These are phyloP conservation scores for Brachypalpus laphriformis DNA, from an alignment of 2,888 invertebrate species.

Conservation along the genomic window DNA sequence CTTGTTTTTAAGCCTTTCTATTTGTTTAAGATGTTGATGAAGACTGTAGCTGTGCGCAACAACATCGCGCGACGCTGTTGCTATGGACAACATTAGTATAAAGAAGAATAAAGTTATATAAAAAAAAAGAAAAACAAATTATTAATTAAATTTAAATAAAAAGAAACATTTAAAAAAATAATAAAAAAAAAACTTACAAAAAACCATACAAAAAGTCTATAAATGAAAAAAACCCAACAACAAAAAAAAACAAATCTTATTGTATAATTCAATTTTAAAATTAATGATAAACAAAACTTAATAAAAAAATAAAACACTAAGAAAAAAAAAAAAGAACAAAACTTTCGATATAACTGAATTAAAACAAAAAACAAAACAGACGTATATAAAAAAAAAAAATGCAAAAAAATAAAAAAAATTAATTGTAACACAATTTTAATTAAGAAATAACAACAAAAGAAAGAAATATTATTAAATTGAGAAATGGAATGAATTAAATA, in stretches of 20 bases:
- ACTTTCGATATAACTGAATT: constrained; percentile 74
- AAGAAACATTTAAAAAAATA: constrained; percentile 72
- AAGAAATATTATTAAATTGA: constrained; percentile 76
- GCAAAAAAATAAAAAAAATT: constrained; percentile 49
- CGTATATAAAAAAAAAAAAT: constrained; percentile 64
- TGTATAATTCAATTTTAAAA: constrained; percentile 72
- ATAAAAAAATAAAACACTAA: constrained; percentile 77
- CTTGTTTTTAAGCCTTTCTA: constrained; percentile 85
- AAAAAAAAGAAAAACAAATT: constrained; percentile 76
- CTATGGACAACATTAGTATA: constrained; percentile 81
- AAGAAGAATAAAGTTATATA: constrained; percentile 78
- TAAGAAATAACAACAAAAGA: constrained; percentile 70
- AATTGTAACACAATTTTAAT: constrained; percentile 75
- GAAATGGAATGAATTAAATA: constrained; percentile 74
- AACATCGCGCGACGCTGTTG: constrained; percentile 83
- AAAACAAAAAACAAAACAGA: constrained; percentile 73
- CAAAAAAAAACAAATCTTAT: constrained; percentile 69
- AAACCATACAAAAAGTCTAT: constrained; percentile 70
- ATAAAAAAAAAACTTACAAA: constrained; percentile 67
- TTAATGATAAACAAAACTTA: constrained; percentile 75
- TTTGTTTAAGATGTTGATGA: constrained; percentile 84
- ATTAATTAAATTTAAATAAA: constrained; percentile 76
- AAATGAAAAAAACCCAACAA: constrained; percentile 68
- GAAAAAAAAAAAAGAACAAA: constrained; percentile 75
- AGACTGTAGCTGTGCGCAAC: constrained; percentile 86